phyloP scores from a whole-genome alignment of 2,888 invertebrate species.

The Ecliptopera silaceata region DNA sequence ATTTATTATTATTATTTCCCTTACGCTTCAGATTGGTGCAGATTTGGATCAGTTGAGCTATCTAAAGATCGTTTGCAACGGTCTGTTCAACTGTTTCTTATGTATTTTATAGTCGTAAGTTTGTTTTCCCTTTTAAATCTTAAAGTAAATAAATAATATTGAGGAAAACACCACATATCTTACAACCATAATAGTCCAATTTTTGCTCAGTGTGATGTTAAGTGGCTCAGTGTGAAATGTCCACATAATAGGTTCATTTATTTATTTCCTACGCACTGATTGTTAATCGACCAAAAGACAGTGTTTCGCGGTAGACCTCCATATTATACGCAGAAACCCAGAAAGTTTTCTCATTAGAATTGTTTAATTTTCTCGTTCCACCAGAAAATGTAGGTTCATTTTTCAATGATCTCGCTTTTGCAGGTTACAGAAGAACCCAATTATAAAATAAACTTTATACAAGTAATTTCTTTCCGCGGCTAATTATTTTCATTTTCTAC shows the following conservation, averaged over 20 bases:
- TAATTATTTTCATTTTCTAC: background rate
- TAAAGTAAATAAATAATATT: too few relatives aligned
- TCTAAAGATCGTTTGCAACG: too few relatives aligned
- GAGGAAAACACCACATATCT: too few relatives aligned
- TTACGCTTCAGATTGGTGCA: too few relatives aligned
- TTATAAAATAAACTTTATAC: slow-evolving; percentile 3
- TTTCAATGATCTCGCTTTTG: slow-evolving; percentile 12
- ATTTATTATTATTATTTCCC: background rate
- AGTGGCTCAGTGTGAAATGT: too few relatives aligned
- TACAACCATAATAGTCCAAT: too few relatives aligned
- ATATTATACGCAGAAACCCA: slow-evolving; percentile 47
- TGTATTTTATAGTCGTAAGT: too few relatives aligned
- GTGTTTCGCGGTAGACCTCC: slow-evolving; percentile 41
- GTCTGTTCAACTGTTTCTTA: too few relatives aligned
- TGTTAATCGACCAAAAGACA: slow-evolving; percentile 9
- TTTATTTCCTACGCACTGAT: background rate
- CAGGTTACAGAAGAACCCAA: slow-evolving; percentile 5
- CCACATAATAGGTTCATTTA: too few relatives aligned
- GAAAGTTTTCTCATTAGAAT: slow-evolving; percentile 59
- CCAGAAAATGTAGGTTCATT: slow-evolving; percentile 36
- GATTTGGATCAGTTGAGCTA: too few relatives aligned
- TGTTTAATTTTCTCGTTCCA: slow-evolving; percentile 49
- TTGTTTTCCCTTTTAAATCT: too few relatives aligned
- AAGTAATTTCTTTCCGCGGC: background rate
- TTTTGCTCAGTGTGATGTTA: too few relatives aligned